Conservation (phyloP, 2,888 invertebrate species). For the Aporophyla nigra region DNA sequence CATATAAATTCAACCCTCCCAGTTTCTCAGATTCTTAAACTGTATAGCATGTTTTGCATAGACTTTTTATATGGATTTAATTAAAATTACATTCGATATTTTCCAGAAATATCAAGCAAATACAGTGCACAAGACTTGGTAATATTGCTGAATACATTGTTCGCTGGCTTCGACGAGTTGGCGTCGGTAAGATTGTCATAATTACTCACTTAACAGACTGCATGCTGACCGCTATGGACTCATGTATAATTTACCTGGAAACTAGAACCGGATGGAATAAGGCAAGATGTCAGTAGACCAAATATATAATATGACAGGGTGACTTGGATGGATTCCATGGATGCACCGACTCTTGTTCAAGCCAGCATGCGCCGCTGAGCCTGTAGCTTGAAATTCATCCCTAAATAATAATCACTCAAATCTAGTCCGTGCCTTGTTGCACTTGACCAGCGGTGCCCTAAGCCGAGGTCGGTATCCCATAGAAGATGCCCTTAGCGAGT, state of each 20-base stretch:
- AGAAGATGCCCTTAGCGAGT: no score
- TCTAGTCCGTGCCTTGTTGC: no score
- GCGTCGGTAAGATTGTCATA: constrained; percentile 92
- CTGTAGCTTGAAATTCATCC: no score
- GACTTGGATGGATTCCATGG: no score
- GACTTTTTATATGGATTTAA: neutral
- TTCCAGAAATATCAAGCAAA: constrained; percentile 95
- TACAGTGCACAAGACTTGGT: constrained; percentile 97
- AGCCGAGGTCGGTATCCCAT: no score
- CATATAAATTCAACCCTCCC: neutral
- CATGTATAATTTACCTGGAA: neutral
- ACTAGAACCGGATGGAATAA: neutral
- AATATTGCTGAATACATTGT: constrained; percentile 96
- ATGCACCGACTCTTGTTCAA: no score
- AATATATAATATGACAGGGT: no score
- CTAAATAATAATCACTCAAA: no score
- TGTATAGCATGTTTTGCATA: neutral
- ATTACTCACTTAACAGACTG: neutral
- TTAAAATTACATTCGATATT: neutral
- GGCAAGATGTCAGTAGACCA: neutral
- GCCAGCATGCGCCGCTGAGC: no score
- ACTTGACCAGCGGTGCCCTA: no score
- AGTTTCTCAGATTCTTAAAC: neutral
- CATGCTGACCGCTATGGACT: neutral
- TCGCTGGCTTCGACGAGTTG: constrained; percentile 97